A percentile compares a stretch with the other conserved stretches of the same genome.
These are phyloP conservation scores for Ditula angustiorana DNA, from an alignment of 2,888 invertebrate species.

Conservation along the genomic window DNA sequence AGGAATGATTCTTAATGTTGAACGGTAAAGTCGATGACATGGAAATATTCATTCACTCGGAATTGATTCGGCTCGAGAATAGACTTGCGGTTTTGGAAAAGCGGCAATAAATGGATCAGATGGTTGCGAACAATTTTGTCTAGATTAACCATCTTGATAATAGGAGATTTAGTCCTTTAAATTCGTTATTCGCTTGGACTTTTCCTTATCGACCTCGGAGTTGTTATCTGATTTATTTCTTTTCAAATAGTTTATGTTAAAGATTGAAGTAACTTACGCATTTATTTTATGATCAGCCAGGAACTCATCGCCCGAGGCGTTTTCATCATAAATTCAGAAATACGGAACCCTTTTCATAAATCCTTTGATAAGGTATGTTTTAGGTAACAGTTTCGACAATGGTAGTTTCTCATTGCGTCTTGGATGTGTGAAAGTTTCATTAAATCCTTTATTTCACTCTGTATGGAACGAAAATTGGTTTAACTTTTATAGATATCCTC, in stretches of 20 bases:
- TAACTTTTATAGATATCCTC: too few relatives aligned
- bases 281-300: slow-evolving; percentile 4
- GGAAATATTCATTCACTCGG: slow-evolving; percentile 72
- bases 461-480: too few relatives aligned
- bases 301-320: not conserved
- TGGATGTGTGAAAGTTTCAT: not conserved
- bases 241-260: slow-evolving; percentile 26
- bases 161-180: slow-evolving; percentile 21
- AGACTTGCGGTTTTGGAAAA: slow-evolving; percentile 57
- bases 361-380: slow-evolving; percentile 15
- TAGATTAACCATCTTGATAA: slow-evolving; percentile 19
- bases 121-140: slow-evolving; percentile 37
- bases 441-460: not conserved
- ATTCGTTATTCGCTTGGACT: slow-evolving; percentile 15
- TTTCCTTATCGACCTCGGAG: not conserved
- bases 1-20: slow-evolving; percentile 62
- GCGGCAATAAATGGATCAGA: slow-evolving; percentile 53
- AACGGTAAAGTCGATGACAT: slow-evolving; percentile 66
- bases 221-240: slow-evolving; percentile 12
- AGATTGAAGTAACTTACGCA: not conserved
- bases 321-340: slow-evolving; percentile 30
- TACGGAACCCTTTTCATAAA: slow-evolving; percentile 31
- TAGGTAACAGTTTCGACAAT: slow-evolving; percentile 13
- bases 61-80: slow-evolving; percentile 68
- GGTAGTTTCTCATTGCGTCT: not conserved